These are phyloP conservation scores for Carlito syrichta DNA, from an alignment of 2,113 vertebrate species.

Conservation along the genomic window DNA sequence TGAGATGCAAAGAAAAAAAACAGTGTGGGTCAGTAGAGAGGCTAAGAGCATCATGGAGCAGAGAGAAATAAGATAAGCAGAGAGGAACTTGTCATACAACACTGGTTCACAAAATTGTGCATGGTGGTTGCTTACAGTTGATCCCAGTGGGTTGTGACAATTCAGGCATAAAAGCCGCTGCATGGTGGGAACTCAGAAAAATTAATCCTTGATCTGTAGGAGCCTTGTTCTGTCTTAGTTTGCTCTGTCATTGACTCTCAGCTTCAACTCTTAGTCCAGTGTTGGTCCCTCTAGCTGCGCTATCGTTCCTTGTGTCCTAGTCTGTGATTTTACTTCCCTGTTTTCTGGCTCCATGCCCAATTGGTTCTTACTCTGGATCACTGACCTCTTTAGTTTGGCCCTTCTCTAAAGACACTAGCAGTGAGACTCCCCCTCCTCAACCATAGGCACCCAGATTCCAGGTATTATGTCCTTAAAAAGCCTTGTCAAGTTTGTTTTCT, in stretches of 20 bases:
- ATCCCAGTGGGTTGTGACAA: rapidly evolving
- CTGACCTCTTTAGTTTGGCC: neutral
- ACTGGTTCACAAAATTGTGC: rapidly evolving
- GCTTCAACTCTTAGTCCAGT: neutral
- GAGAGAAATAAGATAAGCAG: neutral
- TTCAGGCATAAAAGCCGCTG: neutral
- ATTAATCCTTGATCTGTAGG: neutral
- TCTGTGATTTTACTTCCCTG: neutral
- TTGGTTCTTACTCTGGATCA: neutral
- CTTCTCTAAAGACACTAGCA: neutral
- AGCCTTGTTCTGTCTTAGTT: neutral
- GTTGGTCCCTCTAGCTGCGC: neutral
- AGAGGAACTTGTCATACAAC: neutral
- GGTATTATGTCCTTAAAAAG: neutral
- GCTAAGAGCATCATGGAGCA: rapidly evolving
- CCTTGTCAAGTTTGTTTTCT: neutral
- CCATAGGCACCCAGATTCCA: neutral
- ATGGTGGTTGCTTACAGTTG: neutral
- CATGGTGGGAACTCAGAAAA: neutral
- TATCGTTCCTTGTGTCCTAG: rapidly evolving
- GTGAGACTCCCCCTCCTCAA: neutral
- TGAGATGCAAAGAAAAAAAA: neutral
- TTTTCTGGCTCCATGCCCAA: neutral
- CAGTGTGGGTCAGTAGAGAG: neutral
- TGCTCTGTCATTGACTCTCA: neutral